Percentiles rank a stretch among this genome's conserved stretches.
Conservation (phyloP, 1,140 invertebrate species). For the Pseudoatta argentina region DNA sequence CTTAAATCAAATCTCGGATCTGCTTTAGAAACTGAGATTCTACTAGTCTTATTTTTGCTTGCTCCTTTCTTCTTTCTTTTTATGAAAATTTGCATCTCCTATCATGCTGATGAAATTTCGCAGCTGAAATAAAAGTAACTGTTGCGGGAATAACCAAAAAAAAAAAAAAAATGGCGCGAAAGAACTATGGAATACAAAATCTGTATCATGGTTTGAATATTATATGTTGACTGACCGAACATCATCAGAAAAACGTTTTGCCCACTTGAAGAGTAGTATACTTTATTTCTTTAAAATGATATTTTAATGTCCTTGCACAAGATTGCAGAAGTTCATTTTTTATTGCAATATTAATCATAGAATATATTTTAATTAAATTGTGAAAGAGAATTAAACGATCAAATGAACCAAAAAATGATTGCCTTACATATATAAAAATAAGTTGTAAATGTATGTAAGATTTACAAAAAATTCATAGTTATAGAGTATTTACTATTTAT, state of each 20-base stretch:
- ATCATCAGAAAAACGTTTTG: conserved; percentile 11
- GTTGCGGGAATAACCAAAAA: conserved; percentile 20
- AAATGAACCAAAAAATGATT: background rate
- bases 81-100: conserved; percentile 54
- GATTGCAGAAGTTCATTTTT: background rate
- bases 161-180: conserved; percentile 11
- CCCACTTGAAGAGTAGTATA: too few relatives aligned
- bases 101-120: conserved; percentile 18
- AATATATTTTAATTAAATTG: background rate
- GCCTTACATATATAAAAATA: background rate
- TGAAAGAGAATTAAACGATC: background rate
- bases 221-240: background rate
- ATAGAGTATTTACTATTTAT: background rate
- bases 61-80: background rate
- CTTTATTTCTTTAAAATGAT: background rate
- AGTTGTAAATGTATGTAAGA: background rate
- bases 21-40: conserved; percentile 7
- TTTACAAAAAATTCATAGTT: background rate
- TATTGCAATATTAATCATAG: background rate
- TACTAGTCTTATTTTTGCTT: background rate
- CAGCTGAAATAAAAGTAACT: conserved; percentile 24
- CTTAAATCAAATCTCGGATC: conserved; percentile 57
- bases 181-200: conserved; percentile 25
- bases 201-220: background rate
- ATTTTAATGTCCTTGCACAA: conserved; percentile 4